phyloP scores from a whole-genome alignment of 2,888 invertebrate genomes.

The Diaprepes abbreviatus region DNA sequence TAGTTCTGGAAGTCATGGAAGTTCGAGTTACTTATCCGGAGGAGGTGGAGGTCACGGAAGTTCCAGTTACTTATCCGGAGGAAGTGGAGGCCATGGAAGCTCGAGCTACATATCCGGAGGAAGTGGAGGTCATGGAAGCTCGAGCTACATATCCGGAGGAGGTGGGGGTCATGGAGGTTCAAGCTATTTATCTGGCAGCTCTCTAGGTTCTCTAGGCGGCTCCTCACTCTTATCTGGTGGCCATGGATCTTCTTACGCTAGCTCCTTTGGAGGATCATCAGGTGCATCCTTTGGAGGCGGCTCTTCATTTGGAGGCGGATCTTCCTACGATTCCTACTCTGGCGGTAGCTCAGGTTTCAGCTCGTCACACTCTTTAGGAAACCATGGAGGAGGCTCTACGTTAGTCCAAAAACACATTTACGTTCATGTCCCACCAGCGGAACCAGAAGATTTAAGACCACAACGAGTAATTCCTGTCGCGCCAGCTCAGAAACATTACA shows the following conservation, averaged over 20 bases:
- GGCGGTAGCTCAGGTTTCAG: conserved; percentile 22
- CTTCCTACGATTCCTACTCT: conserved; percentile 8
- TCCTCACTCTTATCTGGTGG: conserved; percentile 1
- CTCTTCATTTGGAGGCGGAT: conserved; percentile 8
- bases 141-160: conserved; percentile 25
- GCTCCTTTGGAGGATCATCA: neutral
- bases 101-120: conserved; percentile 17
- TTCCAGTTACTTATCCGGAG: conserved; percentile 16
- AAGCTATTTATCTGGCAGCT: conserved; percentile 12
- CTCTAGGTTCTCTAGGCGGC: conserved; percentile 14
- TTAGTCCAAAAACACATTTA: conserved; percentile 88
- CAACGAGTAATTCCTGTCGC: conserved; percentile 46
- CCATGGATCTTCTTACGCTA: neutral
- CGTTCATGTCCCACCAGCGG: conserved; percentile 88
- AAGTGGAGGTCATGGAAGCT: conserved; percentile 27
- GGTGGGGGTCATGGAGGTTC: conserved; percentile 19
- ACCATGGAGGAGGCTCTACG: conserved; percentile 43
- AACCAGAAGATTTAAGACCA: conserved; percentile 69
- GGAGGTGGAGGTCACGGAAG: conserved; percentile 25
- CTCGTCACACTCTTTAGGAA: conserved; percentile 13
- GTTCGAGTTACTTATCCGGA: neutral
- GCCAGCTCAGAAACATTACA: conserved; percentile 51
- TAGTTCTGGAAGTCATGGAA: neutral
- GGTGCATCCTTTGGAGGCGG: neutral
- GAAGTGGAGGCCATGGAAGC: conserved; percentile 10